Base-by-base conservation (phyloP, 2,888 invertebrate species). In the Cephonodes hylas region DNA sequence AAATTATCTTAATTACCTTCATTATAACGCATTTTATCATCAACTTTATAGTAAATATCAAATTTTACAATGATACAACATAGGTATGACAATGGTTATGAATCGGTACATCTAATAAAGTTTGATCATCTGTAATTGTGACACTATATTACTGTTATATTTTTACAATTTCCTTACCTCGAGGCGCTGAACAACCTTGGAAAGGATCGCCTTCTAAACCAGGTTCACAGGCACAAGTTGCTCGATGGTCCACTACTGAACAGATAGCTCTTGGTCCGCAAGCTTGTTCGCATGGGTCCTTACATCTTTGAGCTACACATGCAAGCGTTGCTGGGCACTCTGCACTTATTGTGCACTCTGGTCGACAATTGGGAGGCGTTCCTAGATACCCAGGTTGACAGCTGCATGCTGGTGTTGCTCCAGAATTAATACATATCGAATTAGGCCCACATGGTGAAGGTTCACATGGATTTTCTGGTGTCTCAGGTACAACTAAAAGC, bases 401-500 rank as follows among this genome's bases (percentile, higher is more conserved):
- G 61, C 93, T 94, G 74, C 95, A 95, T 13, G 94, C 93, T 20
- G 94, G 93, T 63, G 93, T 94, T 46, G 94, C 94, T 70, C 91
- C 93, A n/a, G 93, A 89, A 68, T 92, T 90, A n/a, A 93, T 80
- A 71, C 95, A 95, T 66, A 94, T 89, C 1, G 95, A 93, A 78
- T 95, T 94, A 2, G 94, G 92, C 20, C 95, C 95, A 75, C 95
- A 95, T 13, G 95, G 95, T 20, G 95, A 95, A 60, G 95, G 95
- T 44, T 93, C 88, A 75, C 96, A 96, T 8, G 95, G 94, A 76
- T 95, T 82, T 38, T 77, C 68, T 42, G 86, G 83, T n/a, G 66
- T 66, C 27, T 79, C 66, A 38, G 79, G 77, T 7, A 72, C 66
- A 25, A 73, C 86, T 89, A 69, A 81, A 31, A 57, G 20, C 22